phyloP scores from a whole-genome alignment of 1,140 invertebrate genomes.

The Heliconius eleuchia region DNA sequence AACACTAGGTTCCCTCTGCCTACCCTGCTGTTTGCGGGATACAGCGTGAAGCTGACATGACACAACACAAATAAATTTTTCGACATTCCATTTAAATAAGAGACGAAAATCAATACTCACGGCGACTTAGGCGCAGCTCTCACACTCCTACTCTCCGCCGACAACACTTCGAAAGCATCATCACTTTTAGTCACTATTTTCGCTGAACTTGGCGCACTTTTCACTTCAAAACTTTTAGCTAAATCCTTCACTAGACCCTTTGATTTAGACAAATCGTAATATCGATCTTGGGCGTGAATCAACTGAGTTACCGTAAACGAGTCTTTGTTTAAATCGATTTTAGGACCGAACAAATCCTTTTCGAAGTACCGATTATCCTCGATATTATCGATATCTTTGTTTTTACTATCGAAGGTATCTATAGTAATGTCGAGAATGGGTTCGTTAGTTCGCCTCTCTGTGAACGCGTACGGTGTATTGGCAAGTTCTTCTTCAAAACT shows the following conservation, averaged over 20 bases:
- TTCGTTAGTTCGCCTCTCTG: constrained; percentile 58
- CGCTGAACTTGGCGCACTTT: constrained; percentile 50
- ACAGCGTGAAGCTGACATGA: neutral
- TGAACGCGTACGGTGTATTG: constrained; percentile 80
- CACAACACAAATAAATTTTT: neutral
- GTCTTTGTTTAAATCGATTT: constrained; percentile 55
- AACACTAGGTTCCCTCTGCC: too few relatives aligned
- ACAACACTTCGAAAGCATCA: constrained; percentile 56
- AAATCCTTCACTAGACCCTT: constrained; percentile 37
- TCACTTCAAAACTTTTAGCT: constrained; percentile 13
- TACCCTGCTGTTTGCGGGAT: too few relatives aligned
- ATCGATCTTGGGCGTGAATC: constrained; percentile 74
- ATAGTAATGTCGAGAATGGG: constrained; percentile 64
- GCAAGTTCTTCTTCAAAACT: constrained; percentile 78
- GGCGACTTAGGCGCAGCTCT: constrained; percentile 46
- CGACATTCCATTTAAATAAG: neutral
- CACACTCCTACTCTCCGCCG: constrained; percentile 43
- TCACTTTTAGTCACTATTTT: constrained; percentile 40
- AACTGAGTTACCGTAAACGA: constrained; percentile 72
- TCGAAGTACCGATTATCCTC: constrained; percentile 67
- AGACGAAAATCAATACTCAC: constrained; percentile 50
- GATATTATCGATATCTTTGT: constrained; percentile 49
- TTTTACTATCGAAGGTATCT: constrained; percentile 43
- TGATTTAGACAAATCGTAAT: constrained; percentile 59
- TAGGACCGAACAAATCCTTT: constrained; percentile 60